phyloP scores from a whole-genome alignment of 2,797 vertebrate species.

The Cyprinella venusta region DNA sequence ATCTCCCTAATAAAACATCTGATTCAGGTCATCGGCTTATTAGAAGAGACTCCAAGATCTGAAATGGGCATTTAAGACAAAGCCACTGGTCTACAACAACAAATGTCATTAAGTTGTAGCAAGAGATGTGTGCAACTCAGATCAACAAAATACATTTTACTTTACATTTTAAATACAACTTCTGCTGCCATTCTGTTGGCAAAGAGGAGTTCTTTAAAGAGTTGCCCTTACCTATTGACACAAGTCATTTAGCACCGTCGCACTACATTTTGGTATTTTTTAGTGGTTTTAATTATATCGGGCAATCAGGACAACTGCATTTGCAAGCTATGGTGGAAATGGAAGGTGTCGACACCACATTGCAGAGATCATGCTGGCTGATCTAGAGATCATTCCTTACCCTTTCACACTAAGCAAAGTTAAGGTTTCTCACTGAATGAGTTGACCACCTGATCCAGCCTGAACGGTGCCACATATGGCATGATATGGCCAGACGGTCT shows the following conservation, averaged over 20 bases:
- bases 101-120: neutral
- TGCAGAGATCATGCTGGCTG: slow-evolving; percentile 1
- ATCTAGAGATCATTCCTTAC: slow-evolving; percentile 2
- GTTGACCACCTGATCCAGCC: slow-evolving; percentile 27
- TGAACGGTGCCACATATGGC: slow-evolving; percentile 56
- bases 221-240: neutral
- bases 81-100: neutral
- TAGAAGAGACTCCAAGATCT: neutral
- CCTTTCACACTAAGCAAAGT: slow-evolving; percentile 20
- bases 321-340: neutral
- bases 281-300: slow-evolving; percentile 18
- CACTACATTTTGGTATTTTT: neutral
- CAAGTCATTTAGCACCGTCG: neutral
- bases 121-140: neutral
- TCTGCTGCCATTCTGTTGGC: neutral
- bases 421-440: slow-evolving; percentile 22
- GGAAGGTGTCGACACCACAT: slow-evolving; percentile 11
- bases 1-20: neutral
- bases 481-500: slow-evolving; percentile 69
- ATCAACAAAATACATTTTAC: neutral
- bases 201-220: slow-evolving; percentile 13
- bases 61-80: neutral
- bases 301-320: slow-evolving; percentile 15
- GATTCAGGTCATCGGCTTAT: neutral
- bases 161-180: too few species aligned